Evolutionary conservation across 2,797 vertebrate species (phyloP).

Genomic region (Botia almorhae): DNA sequence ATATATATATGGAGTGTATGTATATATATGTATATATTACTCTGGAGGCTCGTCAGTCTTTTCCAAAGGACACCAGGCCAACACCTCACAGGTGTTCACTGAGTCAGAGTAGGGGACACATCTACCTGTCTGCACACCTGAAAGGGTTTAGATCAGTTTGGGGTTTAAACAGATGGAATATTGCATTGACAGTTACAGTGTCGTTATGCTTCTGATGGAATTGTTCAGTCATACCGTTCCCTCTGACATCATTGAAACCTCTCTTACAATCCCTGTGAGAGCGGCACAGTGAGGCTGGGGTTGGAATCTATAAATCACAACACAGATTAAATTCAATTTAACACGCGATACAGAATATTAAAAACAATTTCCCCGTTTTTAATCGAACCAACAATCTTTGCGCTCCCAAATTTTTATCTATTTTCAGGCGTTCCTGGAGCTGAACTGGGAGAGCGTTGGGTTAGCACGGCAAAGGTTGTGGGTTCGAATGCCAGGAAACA

Average conservation of each 20-base stretch:
- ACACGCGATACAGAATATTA: too few species aligned
- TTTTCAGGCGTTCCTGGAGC: too few species aligned
- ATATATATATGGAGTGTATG: too few species aligned
- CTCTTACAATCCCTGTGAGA: too few species aligned
- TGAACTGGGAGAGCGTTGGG: too few species aligned
- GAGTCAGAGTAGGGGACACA: conserved; percentile 75
- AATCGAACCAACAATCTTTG: too few species aligned
- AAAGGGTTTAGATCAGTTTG: background rate
- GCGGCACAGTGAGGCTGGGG: conserved; percentile 57
- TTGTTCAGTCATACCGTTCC: conserved; percentile 67
- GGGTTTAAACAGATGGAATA: background rate
- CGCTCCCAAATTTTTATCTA: too few species aligned
- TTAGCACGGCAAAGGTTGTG: too few species aligned
- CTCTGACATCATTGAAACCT: conserved; percentile 69
- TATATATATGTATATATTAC: conserved; percentile 57
- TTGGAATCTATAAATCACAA: conserved; percentile 49
- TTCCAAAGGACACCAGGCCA: conserved; percentile 84
- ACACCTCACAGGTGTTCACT: conserved; percentile 81
- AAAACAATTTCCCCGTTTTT: too few species aligned
- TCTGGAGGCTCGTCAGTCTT: conserved; percentile 62
- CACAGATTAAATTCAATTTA: background rate
- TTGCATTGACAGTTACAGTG: background rate
- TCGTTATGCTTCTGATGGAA: background rate
- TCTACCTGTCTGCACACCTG: conserved; percentile 82
- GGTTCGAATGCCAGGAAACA: too few species aligned